phyloP scores from a whole-genome alignment of 2,113 vertebrate species.

The Empidonax traillii region DNA sequence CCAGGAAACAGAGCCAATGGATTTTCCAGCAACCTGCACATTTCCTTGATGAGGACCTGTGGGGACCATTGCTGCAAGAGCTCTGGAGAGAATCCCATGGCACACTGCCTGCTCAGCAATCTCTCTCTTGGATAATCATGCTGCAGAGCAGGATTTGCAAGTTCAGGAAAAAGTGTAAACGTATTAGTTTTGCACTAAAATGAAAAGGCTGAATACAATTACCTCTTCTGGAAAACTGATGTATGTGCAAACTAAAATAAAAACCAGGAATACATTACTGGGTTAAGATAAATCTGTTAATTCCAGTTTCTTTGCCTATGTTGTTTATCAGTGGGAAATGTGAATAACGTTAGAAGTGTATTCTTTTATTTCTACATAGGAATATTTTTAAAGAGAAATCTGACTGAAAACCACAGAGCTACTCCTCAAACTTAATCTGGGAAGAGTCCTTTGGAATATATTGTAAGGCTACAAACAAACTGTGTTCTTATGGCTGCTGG shows the following conservation, averaged over 20 bases:
- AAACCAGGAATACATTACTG: not conserved
- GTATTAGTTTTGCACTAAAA: not conserved
- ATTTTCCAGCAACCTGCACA: not conserved
- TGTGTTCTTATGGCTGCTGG: not conserved
- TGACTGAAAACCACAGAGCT: not conserved
- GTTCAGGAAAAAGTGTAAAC: not conserved
- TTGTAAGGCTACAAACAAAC: not conserved
- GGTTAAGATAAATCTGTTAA: not conserved
- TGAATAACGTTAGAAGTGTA: not conserved
- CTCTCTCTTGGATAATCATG: not conserved
- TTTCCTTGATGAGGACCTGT: not conserved
- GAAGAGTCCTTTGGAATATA: not conserved
- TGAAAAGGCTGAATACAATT: not conserved
- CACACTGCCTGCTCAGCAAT: not conserved
- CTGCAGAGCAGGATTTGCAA: not conserved
- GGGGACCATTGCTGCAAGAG: not conserved
- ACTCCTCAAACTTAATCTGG: not conserved
- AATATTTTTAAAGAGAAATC: not conserved
- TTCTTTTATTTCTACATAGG: not conserved
- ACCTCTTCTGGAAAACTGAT: not conserved
- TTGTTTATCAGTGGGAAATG: not conserved
- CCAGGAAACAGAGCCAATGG: not conserved
- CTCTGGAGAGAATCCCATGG: not conserved
- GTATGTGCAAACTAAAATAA: not conserved
- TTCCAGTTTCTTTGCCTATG: not conserved